Evolutionary conservation across 2,113 vertebrate genomes (phyloP), one percentile per base, ranked within the genome.

Genomic region (Actenoides lindsayi): DNA sequence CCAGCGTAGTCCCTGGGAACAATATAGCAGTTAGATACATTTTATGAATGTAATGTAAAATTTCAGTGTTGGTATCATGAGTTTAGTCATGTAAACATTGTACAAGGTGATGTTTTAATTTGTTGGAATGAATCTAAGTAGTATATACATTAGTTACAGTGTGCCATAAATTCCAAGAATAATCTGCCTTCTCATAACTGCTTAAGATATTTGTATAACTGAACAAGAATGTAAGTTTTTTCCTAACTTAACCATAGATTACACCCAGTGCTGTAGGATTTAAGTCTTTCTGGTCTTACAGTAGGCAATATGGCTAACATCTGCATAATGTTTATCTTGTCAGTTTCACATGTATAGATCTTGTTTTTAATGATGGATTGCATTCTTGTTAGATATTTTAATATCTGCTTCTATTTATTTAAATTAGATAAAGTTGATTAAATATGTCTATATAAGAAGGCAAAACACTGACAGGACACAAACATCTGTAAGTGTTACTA

Each of bases 321-420:
- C 16, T 54, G 10, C 2, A 3, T 25, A 0, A 5, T 42, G 10
- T 85, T 82, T 44, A 78, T 20, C 11, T 39, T 79, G 15, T 54
- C 31, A 64, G 13, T 31, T 56, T 83, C 21, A 27, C 0, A 1
- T 39, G 5, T 6, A 62, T 2, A 46, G 5, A 3, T 48, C 0
- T 41, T 71, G 23, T 35, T 44, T 28, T 56, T 21, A 17, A 15
- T 3, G 8, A 7, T 63, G 5, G 17, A 19, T 74, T 89, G 54
- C 71, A 13, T 37, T n/a, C 44, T 56, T 70, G 23, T 13, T 51
- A 5, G 8, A n/a, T 76, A 37, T 46, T 82, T 81, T 56, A 48
- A 7, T 68, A 25, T 15, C 9, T 33, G 4, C 44, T 80, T 48
- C 23, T 64, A 13, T 44, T 8, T 39, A 39, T 67, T 82, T 74